Conservation (phyloP, 2,797 vertebrate species). For the Lepidocolaptes lacrymiger region DNA sequence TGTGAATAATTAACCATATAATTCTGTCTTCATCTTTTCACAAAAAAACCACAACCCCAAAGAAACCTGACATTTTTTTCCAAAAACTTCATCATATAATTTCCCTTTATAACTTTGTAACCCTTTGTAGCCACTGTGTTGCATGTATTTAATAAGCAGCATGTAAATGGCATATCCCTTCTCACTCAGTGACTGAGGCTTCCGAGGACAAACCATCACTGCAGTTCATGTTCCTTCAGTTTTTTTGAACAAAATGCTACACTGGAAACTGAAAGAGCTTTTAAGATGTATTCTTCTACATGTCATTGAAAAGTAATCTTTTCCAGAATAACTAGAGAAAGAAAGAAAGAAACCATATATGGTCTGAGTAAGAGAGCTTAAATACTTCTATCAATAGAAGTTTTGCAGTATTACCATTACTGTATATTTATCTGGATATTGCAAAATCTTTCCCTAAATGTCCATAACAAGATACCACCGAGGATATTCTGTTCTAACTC, state of each 20-base stretch:
- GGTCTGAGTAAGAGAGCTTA: not conserved
- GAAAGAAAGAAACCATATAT: not conserved
- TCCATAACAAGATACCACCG: not conserved
- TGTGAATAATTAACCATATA: constrained; percentile 6
- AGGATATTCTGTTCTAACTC: not conserved
- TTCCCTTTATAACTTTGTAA: not conserved
- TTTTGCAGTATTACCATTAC: not conserved
- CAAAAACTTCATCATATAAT: not conserved
- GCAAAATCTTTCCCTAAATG: not conserved
- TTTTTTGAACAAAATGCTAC: not conserved
- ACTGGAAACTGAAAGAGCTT: not conserved
- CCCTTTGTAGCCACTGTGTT: not conserved
- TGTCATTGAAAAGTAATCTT: not conserved
- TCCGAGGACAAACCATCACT: not conserved
- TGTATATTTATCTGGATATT: not conserved
- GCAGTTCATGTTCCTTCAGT: not conserved
- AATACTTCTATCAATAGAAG: not conserved
- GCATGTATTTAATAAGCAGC: not conserved
- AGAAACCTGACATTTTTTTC: not conserved
- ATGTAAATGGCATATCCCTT: not conserved
- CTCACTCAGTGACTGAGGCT: not conserved
- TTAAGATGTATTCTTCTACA: not conserved
- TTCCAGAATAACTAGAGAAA: not conserved
- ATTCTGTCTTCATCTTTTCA: not conserved
- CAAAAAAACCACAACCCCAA: not conserved